Base-by-base conservation (phyloP, 2,797 vertebrate genomes). In the Picus viridis region DNA sequence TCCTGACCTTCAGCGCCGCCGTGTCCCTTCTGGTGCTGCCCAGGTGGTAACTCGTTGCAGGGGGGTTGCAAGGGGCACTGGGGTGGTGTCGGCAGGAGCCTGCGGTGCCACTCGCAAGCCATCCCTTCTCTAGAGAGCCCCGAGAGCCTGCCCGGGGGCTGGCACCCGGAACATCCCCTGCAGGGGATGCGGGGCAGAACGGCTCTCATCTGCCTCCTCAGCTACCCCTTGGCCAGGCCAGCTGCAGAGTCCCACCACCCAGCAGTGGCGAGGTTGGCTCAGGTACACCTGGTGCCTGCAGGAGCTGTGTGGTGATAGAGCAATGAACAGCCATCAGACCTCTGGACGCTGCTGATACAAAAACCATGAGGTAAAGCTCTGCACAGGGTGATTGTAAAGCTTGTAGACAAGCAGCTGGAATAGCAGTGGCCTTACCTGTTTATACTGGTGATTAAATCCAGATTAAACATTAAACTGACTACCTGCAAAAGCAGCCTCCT, bases 271-370 rank as follows among this genome's bases (percentile, higher is more conserved):
- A 58, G 18, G 30, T n/a, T n/a, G 19, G n/a, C 30, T 23, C 34
- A 27, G 59, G 34, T 62, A 11, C 32, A 16, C 10, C 34, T 39
- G 59, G 23, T 36, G 59, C 59, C 24, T 30, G 41, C 63, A 23
- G 39, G 62, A 30, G 41, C 19, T 12, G 18, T 41, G 27, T 8
- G 39, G 27, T 20, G 39, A 39, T 13, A 20, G 17, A 43, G 62
- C 62, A 16, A 6, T 11, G 10, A 65, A 32, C 43, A 9, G 29
- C 59, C 51, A 1, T 5, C 5, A 10, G 2, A 2, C 10, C 0
- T 3, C 62, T 0, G 12, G 0, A 0, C 0, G 3, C 23, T 6
- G 0, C 62, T 0, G 63, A 41, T 2, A 29, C 7, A 15, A 10
- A 49, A 13, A 14, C 13, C 0, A 9, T 0, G 51, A 4, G 71